These are phyloP conservation scores for Lydus trimaculatus DNA, from an alignment of 2,888 invertebrate species.

Conservation along the genomic window DNA sequence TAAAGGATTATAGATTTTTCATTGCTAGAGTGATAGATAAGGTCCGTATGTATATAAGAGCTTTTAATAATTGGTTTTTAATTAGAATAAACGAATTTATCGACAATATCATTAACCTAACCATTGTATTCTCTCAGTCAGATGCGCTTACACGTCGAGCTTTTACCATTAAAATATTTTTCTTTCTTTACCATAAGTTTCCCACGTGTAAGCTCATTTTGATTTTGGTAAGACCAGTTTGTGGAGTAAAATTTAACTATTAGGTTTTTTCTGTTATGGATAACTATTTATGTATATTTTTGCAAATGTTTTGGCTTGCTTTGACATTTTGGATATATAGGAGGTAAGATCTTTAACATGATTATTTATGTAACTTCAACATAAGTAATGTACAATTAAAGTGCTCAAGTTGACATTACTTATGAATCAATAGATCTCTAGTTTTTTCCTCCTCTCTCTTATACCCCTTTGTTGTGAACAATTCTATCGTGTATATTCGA, in stretches of 20 bases:
- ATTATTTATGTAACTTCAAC: neutral
- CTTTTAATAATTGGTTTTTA: conserved; percentile 26
- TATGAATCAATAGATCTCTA: neutral
- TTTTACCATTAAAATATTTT: neutral
- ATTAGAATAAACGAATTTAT: conserved; percentile 51
- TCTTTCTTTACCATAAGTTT: neutral
- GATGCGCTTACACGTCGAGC: neutral
- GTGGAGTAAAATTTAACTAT: neutral
- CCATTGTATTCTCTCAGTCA: conserved; percentile 39
- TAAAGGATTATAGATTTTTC: neutral
- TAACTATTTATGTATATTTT: conserved; percentile 64
- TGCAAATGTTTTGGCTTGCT: conserved; percentile 62
- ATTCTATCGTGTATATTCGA: conserved; percentile 35
- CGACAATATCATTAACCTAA: conserved; percentile 49
- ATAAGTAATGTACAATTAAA: neutral
- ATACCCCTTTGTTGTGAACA: conserved; percentile 7
- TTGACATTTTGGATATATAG: conserved; percentile 58
- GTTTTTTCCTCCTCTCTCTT: neutral
- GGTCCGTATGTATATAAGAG: conserved; percentile 16
- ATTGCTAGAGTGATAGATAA: neutral
- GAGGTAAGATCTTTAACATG: conserved; percentile 59
- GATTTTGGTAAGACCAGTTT: neutral
- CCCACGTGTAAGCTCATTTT: neutral
- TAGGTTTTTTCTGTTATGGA: conserved; percentile 39
- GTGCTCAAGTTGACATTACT: no score